Conservation (phyloP, 1,140 invertebrate genomes). For the Pogonognathellus flavescens region DNA sequence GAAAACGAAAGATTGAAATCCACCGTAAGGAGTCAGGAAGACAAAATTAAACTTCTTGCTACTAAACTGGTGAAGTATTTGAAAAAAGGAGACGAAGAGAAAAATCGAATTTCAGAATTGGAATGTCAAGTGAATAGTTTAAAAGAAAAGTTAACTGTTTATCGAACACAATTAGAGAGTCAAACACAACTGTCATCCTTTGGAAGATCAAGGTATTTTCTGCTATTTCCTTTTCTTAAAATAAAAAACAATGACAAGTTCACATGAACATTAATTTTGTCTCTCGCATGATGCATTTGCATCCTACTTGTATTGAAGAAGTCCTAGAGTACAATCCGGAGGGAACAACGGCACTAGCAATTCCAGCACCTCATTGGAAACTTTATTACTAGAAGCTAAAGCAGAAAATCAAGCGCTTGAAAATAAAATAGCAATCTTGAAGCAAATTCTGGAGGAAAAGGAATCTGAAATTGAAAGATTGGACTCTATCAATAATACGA, state of each 20-base stretch:
- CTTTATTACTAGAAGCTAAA: conserved; percentile 54
- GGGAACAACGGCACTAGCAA: background rate
- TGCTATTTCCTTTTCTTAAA: background rate
- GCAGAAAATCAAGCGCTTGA: conserved; percentile 54
- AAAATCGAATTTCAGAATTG: conserved; percentile 26
- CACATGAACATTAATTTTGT: background rate
- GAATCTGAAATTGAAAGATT: conserved; percentile 29
- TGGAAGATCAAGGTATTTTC: background rate
- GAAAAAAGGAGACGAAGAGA: conserved; percentile 16
- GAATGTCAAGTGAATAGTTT: conserved; percentile 12
- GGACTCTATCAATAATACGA: background rate
- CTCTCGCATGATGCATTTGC: no score
- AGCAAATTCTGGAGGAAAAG: background rate
- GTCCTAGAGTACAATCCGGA: background rate
- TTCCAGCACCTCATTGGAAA: conserved; percentile 18
- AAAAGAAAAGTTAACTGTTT: conserved; percentile 11
- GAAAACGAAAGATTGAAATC: conserved; percentile 28
- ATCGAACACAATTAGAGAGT: conserved; percentile 8
- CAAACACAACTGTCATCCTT: conserved; percentile 6
- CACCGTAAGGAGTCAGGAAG: conserved; percentile 8
- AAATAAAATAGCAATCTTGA: conserved; percentile 22
- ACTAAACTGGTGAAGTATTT: conserved; percentile 25
- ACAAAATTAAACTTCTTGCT: background rate
- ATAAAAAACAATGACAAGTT: background rate
- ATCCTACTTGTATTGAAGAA: background rate